A percentile compares a stretch with the other conserved stretches of the same genome.
These are phyloP conservation scores for Pogonognathellus flavescens DNA, from an alignment of 1,140 invertebrate genomes.

Conservation along the genomic window DNA sequence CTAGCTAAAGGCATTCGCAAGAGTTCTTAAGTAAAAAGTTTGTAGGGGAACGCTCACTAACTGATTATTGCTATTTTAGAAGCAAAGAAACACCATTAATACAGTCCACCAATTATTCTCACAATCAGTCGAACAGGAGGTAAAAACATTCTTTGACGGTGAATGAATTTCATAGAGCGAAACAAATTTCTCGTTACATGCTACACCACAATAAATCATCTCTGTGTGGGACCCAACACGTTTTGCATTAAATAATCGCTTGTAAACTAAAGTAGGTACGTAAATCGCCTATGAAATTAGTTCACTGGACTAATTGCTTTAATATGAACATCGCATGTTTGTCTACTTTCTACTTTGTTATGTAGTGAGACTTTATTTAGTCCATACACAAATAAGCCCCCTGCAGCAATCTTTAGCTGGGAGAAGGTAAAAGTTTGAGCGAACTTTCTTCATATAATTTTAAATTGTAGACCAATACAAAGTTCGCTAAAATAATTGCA, in stretches of 20 bases:
- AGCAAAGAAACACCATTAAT: neutral
- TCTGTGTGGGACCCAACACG: neutral
- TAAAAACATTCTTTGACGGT: neutral
- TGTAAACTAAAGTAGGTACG: neutral
- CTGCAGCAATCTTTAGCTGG: too few relatives aligned
- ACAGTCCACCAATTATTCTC: neutral
- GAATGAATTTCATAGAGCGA: neutral
- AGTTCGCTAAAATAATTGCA: too few relatives aligned
- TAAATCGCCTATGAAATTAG: constrained; percentile 14
- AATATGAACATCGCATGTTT: constrained; percentile 29
- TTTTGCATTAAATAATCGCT: neutral
- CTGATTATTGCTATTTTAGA: neutral
- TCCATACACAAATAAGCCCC: too few relatives aligned
- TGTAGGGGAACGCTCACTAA: neutral
- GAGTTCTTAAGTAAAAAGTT: neutral
- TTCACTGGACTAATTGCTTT: constrained; percentile 38
- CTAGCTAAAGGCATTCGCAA: neutral
- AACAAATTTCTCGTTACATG: constrained; percentile 2
- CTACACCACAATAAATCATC: constrained; percentile 13
- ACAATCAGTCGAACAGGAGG: neutral
- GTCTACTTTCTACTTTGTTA: neutral
- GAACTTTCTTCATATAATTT: too few relatives aligned
- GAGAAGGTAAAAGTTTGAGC: too few relatives aligned
- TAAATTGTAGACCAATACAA: too few relatives aligned
- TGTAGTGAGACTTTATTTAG: too few relatives aligned